Evolutionary conservation across 2,888 invertebrate species (phyloP).

Genomic region (Ligdia adustata): DNA sequence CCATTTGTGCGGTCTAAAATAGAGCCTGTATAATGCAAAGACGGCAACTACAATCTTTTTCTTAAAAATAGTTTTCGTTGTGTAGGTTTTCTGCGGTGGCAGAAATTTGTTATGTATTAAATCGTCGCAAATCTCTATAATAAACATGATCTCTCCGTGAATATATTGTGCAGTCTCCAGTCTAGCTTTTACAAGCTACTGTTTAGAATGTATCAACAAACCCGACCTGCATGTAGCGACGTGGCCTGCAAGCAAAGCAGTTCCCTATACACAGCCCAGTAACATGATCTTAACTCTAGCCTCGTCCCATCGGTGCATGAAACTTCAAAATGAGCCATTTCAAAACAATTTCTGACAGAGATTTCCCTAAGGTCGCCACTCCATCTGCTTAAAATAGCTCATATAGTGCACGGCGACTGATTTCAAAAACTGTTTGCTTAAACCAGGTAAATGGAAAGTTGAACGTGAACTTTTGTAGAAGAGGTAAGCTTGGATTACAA

Average conservation of each 20-base stretch:
- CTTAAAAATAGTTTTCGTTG: no score
- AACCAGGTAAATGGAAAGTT: slow-evolving; percentile 19
- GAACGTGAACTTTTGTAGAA: slow-evolving; percentile 6
- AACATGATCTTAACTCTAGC: slow-evolving; percentile 37
- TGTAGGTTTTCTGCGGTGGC: no score
- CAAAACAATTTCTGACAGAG: slow-evolving; percentile 74
- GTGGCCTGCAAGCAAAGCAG: slow-evolving; percentile 5
- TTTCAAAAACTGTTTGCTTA: slow-evolving; percentile 36
- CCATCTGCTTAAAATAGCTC: slow-evolving; percentile 43
- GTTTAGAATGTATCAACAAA: not conserved
- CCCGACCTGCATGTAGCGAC: not conserved
- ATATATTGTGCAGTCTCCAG: not conserved
- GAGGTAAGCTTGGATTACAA: slow-evolving; percentile 4
- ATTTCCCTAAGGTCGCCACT: slow-evolving; percentile 63
- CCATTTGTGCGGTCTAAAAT: no score
- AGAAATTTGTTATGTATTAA: no score
- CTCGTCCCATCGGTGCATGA: slow-evolving; percentile 42
- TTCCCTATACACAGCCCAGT: slow-evolving; percentile 19
- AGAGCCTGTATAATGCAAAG: no score
- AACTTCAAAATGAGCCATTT: slow-evolving; percentile 73
- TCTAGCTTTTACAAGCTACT: not conserved
- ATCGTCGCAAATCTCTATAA: no score
- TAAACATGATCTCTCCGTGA: no score
- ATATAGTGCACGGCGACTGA: slow-evolving; percentile 43
- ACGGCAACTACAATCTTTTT: no score